Evolutionary conservation across 2,888 invertebrate genomes (phyloP), one percentile per base, ranked within the genome.

Genomic region (Parasteatoda lunata): DNA sequence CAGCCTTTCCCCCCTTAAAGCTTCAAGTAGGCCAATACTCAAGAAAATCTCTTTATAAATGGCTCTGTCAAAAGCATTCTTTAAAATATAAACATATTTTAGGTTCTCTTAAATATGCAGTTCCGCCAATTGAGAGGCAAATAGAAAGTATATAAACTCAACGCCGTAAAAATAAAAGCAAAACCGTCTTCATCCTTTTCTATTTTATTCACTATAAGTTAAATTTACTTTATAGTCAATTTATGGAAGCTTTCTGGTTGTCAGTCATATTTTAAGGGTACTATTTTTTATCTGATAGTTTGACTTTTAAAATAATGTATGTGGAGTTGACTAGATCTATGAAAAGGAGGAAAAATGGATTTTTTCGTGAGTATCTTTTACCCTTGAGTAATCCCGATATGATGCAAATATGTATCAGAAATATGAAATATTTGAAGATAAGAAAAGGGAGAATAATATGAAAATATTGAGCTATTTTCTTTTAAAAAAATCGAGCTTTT

Each of bases 211-310:
- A 51, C 51, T 72, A 51, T 65, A 66, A 65, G 72, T 80, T 72
- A 80, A 72, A 80, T 80, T 80, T 80, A 72, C 72, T 72, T 80
- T 72, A 80, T 80, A 72, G 80, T 72, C 80, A 65, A 80, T 80
- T 80, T 64, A 77, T 77, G 51, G 65, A n/a, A 47, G 72, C 72
- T 51, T 72, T 71, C 51, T 64, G 72, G 30, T 72, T 80, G 80
- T 65, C 80, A 13, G 51, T 71, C 66, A 72, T 65, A 48, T 70
- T 66, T 80, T 80, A 64, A 52, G 48, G 8, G n/a, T 45, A 8
- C 75, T 45, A 65, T 48, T 65, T 47, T 49, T 49, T 51, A 49
- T n/a, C 30, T 47, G n/a, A 15, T 45, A 59, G 54, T 73, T 15
- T 68, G 30, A 45, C 30, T 65, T 48, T 49, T 5, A 48, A 64